These are phyloP conservation scores for Lepidotrigona ventralis DNA, from an alignment of 1,140 invertebrate species.

Conservation along the genomic window DNA sequence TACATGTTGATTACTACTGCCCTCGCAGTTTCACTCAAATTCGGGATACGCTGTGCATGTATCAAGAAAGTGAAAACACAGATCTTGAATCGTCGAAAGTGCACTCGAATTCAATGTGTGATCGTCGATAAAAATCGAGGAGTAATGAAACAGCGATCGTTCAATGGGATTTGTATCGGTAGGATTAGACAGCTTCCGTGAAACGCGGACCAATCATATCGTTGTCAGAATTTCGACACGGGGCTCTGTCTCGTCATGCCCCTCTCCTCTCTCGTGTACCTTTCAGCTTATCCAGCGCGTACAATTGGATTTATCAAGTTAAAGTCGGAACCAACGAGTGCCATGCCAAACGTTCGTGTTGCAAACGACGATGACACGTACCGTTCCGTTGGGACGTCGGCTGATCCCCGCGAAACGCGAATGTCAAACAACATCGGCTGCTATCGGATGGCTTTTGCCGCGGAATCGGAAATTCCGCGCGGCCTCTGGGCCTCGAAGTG, in stretches of 20 bases:
- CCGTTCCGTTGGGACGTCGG: conserved; percentile 2
- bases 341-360: background rate
- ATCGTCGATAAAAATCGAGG: background rate
- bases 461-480: conserved; percentile 9
- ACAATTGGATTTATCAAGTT: conserved; percentile 69
- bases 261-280: conserved; percentile 63
- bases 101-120: too few relatives aligned
- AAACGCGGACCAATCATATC: conserved; percentile 52
- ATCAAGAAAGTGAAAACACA: too few relatives aligned
- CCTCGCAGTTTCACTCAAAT: too few relatives aligned
- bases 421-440: conserved; percentile 24
- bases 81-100: too few relatives aligned
- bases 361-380: conserved; percentile 17
- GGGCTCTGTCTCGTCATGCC: conserved; percentile 60
- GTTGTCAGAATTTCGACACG: conserved; percentile 52
- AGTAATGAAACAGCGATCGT: background rate
- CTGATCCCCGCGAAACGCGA: conserved; percentile 16
- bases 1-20: too few relatives aligned
- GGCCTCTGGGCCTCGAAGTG: background rate
- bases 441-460: background rate
- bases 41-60: too few relatives aligned
- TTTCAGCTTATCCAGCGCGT: conserved; percentile 68
- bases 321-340: conserved; percentile 49
- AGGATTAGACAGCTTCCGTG: conserved; percentile 49
- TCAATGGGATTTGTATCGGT: conserved; percentile 8